phyloP scores from a whole-genome alignment of 2,797 vertebrate genomes.

The Hippopotamyrus pictus region DNA sequence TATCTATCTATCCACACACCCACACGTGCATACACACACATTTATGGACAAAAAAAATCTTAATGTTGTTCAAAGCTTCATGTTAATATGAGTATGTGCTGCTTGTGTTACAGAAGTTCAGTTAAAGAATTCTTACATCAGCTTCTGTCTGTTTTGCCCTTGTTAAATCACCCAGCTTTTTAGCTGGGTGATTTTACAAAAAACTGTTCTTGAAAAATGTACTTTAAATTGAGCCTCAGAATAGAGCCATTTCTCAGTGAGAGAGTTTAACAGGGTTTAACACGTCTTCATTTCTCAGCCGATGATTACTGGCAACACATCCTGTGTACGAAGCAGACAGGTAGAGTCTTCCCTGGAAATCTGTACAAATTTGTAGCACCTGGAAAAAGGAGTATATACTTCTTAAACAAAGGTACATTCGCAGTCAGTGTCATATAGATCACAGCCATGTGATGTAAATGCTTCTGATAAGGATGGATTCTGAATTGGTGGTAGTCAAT shows the following conservation, averaged over 20 bases:
- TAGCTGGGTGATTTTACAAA: background rate
- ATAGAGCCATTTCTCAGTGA: conserved; percentile 1
- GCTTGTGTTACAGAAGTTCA: background rate
- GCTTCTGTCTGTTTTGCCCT: background rate
- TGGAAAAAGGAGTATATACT: background rate
- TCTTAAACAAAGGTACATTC: background rate
- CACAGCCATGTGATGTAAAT: background rate
- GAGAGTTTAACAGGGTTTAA: background rate
- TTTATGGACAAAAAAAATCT: background rate
- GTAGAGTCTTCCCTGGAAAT: background rate
- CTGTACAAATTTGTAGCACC: background rate
- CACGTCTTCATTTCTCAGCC: background rate
- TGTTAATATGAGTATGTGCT: background rate
- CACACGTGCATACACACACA: background rate
- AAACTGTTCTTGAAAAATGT: conserved; percentile 1
- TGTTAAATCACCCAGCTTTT: background rate
- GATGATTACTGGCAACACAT: background rate
- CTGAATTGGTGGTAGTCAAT: background rate
- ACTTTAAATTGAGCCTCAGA: background rate
- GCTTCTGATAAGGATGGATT: background rate
- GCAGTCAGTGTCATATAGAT: background rate
- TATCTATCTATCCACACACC: background rate
- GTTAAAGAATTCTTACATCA: background rate
- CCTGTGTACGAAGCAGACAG: background rate
- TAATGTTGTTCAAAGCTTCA: background rate